phyloP scores from a whole-genome alignment of 2,888 invertebrate species.

The Anagyrus pseudococci region DNA sequence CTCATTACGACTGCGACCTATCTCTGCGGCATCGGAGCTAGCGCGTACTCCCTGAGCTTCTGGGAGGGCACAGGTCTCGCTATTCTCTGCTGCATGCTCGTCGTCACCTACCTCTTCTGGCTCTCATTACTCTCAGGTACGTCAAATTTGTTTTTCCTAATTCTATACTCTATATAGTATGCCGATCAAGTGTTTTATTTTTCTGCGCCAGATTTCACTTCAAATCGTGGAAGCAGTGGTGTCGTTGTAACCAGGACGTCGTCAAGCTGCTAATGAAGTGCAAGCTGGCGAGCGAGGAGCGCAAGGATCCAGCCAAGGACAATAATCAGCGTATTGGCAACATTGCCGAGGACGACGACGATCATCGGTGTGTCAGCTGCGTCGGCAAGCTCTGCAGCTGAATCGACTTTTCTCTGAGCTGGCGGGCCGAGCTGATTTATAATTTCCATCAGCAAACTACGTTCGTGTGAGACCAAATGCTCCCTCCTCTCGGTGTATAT shows the following conservation, averaged over 20 bases:
- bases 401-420: slow-evolving; percentile 38
- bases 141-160: background rate
- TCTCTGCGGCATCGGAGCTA: slow-evolving; percentile 62
- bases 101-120: slow-evolving; percentile 56
- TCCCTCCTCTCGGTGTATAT: too few relatives aligned
- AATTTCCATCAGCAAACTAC: slow-evolving; percentile 42
- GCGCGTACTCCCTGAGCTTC: slow-evolving; percentile 55
- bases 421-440: slow-evolving; percentile 38
- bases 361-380: too few relatives aligned
- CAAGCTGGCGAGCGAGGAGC: slow-evolving; percentile 14
- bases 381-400: slow-evolving; percentile 33
- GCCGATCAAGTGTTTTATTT: slow-evolving; percentile 4
- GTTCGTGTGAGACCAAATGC: slow-evolving; percentile 42
- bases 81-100: slow-evolving; percentile 53
- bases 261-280: slow-evolving; percentile 48
- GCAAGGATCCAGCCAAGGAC: too few relatives aligned
- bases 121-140: slow-evolving; percentile 56
- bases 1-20: slow-evolving; percentile 62
- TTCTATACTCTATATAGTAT: background rate
- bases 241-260: slow-evolving; percentile 51
- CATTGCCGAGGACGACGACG: background rate
- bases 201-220: slow-evolving; percentile 50
- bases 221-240: slow-evolving; percentile 54
- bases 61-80: slow-evolving; percentile 59
- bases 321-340: too few relatives aligned